These are phyloP conservation scores for Brachyhypopomus occidentalis DNA, from an alignment of 2,113 vertebrate genomes.

Conservation along the genomic window DNA sequence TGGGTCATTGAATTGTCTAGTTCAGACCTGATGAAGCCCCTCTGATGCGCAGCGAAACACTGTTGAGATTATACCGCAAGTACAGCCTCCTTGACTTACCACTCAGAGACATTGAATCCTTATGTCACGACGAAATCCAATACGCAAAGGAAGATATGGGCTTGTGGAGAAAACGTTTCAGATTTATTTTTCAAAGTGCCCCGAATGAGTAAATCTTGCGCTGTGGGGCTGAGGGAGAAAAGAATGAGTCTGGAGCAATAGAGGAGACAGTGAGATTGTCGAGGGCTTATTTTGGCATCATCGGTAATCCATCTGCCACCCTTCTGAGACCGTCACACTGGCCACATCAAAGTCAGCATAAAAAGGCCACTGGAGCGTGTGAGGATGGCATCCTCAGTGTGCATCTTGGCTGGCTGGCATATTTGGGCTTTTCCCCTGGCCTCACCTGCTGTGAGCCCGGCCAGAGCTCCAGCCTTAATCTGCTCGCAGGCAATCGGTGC, in stretches of 20 bases:
- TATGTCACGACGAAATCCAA: constrained; percentile 71
- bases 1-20: too few species aligned
- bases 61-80: too few species aligned
- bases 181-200: constrained; percentile 18
- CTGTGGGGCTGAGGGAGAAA: background rate
- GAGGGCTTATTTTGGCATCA: background rate
- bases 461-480: constrained; percentile 13
- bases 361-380: background rate
- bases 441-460: constrained; percentile 6
- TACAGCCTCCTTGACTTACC: too few species aligned
- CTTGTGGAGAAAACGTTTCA: constrained; percentile 62
- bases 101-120: constrained; percentile 54
- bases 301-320: constrained; percentile 18
- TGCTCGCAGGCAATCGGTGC: constrained; percentile 16
- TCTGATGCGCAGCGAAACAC: too few species aligned
- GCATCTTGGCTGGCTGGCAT: constrained; percentile 14
- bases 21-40: too few species aligned
- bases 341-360: constrained; percentile 30
- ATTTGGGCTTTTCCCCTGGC: constrained; percentile 11
- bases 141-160: constrained; percentile 60
- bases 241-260: background rate
- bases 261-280: background rate
- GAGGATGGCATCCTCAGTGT: constrained; percentile 23
- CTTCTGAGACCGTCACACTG: background rate
- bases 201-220: constrained; percentile 5